Evolutionary conservation across 2,888 invertebrate genomes (phyloP).

Genomic region (Yponomeuta malinellus): DNA sequence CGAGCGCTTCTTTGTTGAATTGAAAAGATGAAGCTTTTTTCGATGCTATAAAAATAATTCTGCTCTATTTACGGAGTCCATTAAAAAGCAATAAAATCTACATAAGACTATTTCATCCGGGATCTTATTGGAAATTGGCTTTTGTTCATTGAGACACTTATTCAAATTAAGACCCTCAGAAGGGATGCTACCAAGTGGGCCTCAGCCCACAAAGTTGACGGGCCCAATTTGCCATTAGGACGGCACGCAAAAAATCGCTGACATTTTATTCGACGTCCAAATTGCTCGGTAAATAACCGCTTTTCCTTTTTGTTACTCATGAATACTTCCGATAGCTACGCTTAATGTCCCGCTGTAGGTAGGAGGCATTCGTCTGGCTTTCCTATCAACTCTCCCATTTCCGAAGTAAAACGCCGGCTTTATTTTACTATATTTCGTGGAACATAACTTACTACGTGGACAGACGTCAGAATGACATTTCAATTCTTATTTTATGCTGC

Average conservation of each 20-base stretch:
- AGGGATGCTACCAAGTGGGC: slow-evolving; percentile 18
- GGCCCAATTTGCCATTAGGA: slow-evolving; percentile 17
- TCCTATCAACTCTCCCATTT: background rate
- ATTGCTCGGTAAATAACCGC: slow-evolving; percentile 18
- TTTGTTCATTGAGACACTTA: slow-evolving; percentile 26
- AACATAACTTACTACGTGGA: too few relatives aligned
- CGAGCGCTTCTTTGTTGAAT: background rate
- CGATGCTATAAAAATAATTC: background rate
- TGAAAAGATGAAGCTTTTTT: background rate
- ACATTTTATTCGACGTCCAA: slow-evolving; percentile 26
- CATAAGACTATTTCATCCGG: slow-evolving; percentile 31
- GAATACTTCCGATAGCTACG: slow-evolving; percentile 10
- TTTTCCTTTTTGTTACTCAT: slow-evolving; percentile 12
- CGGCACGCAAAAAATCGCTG: slow-evolving; percentile 24
- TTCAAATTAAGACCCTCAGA: slow-evolving; percentile 26
- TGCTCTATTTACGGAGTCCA: background rate
- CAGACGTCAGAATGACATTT: too few relatives aligned
- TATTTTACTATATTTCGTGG: background rate
- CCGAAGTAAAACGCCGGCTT: background rate
- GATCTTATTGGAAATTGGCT: slow-evolving; percentile 24
- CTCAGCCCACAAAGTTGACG: slow-evolving; percentile 18
- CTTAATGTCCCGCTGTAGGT: background rate
- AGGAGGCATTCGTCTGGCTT: background rate
- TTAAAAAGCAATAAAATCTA: background rate
- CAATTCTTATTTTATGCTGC: too few relatives aligned